Conservation (phyloP, 2,113 vertebrate genomes). For the Crypturellus undulatus region DNA sequence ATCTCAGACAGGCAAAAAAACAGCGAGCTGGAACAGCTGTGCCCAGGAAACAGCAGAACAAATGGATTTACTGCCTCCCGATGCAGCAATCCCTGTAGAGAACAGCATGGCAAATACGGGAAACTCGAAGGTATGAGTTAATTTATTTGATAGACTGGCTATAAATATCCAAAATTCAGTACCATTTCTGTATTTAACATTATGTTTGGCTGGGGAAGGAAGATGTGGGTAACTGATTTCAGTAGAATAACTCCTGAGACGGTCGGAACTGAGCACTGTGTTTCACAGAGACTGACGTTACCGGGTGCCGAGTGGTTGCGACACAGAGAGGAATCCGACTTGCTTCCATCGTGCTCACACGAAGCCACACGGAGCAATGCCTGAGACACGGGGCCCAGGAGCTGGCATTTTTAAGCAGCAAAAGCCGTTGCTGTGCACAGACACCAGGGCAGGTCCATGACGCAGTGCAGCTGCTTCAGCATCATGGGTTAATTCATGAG, state of each 20-base stretch:
- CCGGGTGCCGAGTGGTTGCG: rapidly evolving
- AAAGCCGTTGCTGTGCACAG: not conserved
- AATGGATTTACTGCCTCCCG: slow-evolving; percentile 49
- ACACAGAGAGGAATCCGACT: not conserved
- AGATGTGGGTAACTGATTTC: rapidly evolving
- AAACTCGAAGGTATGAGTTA: not conserved
- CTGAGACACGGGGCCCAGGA: not conserved
- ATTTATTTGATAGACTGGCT: not conserved
- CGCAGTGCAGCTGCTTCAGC: not conserved
- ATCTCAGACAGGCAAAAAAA: slow-evolving; percentile 30
- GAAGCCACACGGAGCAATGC: not conserved
- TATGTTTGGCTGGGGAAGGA: not conserved
- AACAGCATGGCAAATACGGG: not conserved
- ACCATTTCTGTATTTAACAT: not conserved
- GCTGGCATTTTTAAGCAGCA: rapidly evolving
- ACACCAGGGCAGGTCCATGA: not conserved
- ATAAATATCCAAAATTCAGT: not conserved
- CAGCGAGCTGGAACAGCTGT: slow-evolving; percentile 51
- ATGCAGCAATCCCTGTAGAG: not conserved
- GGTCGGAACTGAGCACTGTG: rapidly evolving
- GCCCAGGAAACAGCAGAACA: slow-evolving; percentile 21
- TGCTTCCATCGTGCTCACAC: not conserved
- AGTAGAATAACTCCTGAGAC: not conserved
- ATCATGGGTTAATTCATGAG: not conserved
- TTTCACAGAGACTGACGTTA: not conserved